Evolutionary conservation across 2,888 invertebrate species (phyloP).

Genomic region (Masnerella sp.): DNA sequence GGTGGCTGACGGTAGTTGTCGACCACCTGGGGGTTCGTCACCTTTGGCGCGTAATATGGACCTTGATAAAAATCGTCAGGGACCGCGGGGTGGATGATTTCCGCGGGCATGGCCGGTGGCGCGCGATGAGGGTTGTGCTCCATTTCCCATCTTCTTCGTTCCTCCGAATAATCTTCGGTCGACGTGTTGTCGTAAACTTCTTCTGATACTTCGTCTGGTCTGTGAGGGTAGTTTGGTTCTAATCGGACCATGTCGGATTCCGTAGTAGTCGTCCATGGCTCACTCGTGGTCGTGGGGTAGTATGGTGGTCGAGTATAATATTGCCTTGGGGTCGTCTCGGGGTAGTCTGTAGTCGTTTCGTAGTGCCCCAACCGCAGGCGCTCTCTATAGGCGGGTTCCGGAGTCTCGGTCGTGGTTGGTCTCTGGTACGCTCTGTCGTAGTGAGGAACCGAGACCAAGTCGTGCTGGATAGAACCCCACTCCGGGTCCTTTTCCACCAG

Average conservation of each 20-base stretch:
- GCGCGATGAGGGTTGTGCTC: constrained; percentile 24
- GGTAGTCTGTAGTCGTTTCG: constrained; percentile 28
- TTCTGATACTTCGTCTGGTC: not conserved
- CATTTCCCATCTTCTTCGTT: constrained; percentile 17
- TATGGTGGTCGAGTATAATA: constrained; percentile 34
- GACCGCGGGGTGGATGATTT: constrained; percentile 49
- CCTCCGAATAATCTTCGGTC: constrained; percentile 25
- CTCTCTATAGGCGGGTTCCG: constrained; percentile 46
- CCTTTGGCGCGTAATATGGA: constrained; percentile 57
- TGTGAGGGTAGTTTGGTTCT: not conserved
- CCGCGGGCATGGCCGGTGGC: constrained; percentile 30
- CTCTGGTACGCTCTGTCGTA: constrained; percentile 28
- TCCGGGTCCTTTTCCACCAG: constrained; percentile 68
- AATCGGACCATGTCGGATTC: constrained; percentile 49
- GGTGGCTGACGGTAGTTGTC: constrained; percentile 63
- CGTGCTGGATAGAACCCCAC: constrained; percentile 65
- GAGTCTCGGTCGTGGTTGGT: constrained; percentile 38
- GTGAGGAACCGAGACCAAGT: constrained; percentile 50
- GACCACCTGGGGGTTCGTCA: constrained; percentile 60
- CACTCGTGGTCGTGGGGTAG: constrained; percentile 32
- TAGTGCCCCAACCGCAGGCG: constrained; percentile 29
- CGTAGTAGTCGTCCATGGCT: constrained; percentile 28
- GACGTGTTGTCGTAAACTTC: constrained; percentile 3
- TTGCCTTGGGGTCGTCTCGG: constrained; percentile 32
- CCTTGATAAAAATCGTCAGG: constrained; percentile 57